Base-by-base conservation (phyloP, 2,797 vertebrate genomes). In the Sebastes umbrosus region DNA sequence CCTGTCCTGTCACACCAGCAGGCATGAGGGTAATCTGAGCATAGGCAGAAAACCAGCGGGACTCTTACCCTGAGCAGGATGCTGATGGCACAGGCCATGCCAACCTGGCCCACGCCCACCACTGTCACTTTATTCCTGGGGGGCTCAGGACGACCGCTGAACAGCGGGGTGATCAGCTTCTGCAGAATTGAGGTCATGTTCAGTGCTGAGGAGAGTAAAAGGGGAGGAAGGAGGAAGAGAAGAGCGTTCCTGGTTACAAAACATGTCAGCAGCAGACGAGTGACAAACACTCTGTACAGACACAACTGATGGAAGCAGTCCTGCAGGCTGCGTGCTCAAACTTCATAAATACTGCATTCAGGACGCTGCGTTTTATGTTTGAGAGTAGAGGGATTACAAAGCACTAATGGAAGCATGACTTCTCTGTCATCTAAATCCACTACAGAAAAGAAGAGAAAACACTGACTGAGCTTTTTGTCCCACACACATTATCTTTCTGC, bases 151-250 rank as follows among this genome's bases (percentile, higher is more conserved):
- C 93, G 92, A 3, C 80, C 95, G 0, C 85, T 86, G 0, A 93
- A 87, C 11, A 97, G 62, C 0, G 95, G 82, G 3, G 93, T 94
- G 43, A 98, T 95, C 80, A 98, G 95, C 87, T 97, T 97, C 55
- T 98, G 96, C 90, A 97, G 95, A 16, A 98, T 80, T 2, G 95
- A 96, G 57, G 97, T 94, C 97, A 98, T 98, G 85, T 83, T 92
- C 36, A 82, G 71, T 22, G 88, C 92, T 94, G 79, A 52, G 63
- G 58, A 34, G 32, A 18, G 24, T 24, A 64, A 54, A 58, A 34
- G 43, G 14, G 7, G 10, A 46, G 39, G 6, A 20, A 43, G 43
- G 34, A 66, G 27, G 16, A n/a, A 43, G 34, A 74, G 27, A 59
- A 18, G 8, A 59, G 12, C 5, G 9, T 8, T 59, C 1, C n/a